A percentile compares a stretch with the other conserved stretches of the same genome.
Evolutionary conservation across 2,888 invertebrate species (phyloP).

Genomic region (Metacarcinus magister): DNA sequence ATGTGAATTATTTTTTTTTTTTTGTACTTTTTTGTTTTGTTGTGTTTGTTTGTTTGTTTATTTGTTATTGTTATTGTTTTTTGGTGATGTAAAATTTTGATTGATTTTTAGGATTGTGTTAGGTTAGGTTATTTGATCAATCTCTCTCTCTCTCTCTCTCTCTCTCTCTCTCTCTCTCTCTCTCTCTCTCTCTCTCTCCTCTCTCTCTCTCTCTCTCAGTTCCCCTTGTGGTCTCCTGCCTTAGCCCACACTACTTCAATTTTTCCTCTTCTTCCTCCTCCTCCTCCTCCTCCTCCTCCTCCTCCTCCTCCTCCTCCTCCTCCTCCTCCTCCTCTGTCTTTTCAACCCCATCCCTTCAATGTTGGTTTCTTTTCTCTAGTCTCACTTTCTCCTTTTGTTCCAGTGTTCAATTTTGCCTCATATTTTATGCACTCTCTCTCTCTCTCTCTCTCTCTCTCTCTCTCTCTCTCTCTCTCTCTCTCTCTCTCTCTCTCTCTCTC

Average conservation of each 20-base stretch:
- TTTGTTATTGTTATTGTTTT: not conserved
- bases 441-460: conserved; percentile 47
- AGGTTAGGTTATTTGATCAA: not conserved
- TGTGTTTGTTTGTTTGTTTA: not conserved
- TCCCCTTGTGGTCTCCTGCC: not conserved
- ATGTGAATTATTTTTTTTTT: too few relatives aligned
- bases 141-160: not conserved
- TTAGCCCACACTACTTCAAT: too few relatives aligned
- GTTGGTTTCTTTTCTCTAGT: not conserved
- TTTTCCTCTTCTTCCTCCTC: not conserved
- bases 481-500: conserved; percentile 26
- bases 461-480: conserved; percentile 29
- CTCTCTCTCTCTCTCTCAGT: not conserved
- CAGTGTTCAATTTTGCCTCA: not conserved
- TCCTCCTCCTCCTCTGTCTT: not conserved
- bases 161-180: too few relatives aligned
- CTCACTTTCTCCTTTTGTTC: not conserved
- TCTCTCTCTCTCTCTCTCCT: not conserved
- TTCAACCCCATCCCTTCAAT: not conserved
- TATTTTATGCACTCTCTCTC: not conserved
- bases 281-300: not conserved
- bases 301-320: not conserved
- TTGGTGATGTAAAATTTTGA: not conserved
- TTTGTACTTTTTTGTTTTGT: not conserved
- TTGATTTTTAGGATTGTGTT: not conserved